Evolutionary conservation across 2,797 vertebrate species (phyloP), one percentile per base, ranked within the genome.

Genomic region (Acropternis orthonyx): DNA sequence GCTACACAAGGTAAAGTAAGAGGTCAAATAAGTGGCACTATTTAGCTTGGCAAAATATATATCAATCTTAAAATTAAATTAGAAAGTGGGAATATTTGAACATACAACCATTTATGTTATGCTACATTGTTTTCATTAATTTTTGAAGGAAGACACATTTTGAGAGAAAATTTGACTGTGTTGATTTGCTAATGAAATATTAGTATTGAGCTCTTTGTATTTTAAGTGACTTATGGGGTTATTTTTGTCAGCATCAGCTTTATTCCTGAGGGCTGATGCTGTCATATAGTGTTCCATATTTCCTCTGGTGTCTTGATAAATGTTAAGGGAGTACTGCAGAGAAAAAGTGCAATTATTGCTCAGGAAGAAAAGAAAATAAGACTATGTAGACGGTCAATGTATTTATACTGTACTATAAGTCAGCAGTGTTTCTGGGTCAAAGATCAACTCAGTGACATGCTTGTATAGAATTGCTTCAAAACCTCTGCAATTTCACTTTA

Each of bases 151-250:
- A 90, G 48, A 26, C 23, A 37, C 3, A n/a, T 69, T 66, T 81
- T 62, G 69, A 71, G 16, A 43, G 3, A 20, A 21, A 80, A 39
- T 76, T 77, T 91, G 36, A 52, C 13, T 77, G 17, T 23, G 59
- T 44, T 92, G 83, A 46, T 90, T 88, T 91, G 52, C 20, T 91
- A 92, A 73, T 77, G 32, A 95, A 77, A 43, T 82, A 87, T 54
- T 72, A 54, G 7, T 77, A 63, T 37, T 61, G 37, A 86, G 67
- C 27, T 55, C 20, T 12, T 61, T 44, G 23, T 56, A 72, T 90
- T 96, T 95, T 89, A 90, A 67, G 7, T 75, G 10, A 59, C 11
- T 52, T 92, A 44, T 32, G 4, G 55, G 34, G 30, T 54, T 68
- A 43, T 41, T 62, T 6, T 28, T 84, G 46, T 74, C 43, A 66